Evolutionary conservation across 2,113 vertebrate genomes (phyloP).

Genomic region (Isurus oxyrinchus): DNA sequence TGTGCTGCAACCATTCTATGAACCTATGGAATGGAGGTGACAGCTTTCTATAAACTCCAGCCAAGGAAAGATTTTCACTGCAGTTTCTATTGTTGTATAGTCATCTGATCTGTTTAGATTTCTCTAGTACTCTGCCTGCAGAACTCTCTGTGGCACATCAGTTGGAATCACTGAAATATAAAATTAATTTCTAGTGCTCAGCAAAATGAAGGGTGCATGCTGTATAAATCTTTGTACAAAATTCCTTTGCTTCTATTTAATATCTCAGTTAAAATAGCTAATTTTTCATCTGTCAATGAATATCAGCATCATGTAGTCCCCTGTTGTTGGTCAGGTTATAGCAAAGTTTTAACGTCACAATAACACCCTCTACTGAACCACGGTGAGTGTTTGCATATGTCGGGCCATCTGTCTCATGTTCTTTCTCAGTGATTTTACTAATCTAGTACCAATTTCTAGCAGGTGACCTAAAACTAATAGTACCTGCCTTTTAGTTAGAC

Average conservation of each 20-base stretch:
- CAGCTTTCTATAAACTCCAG: background rate
- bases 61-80: background rate
- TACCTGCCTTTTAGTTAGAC: background rate
- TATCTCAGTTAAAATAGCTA: background rate
- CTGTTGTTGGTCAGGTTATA: background rate
- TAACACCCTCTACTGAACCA: background rate
- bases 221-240: background rate
- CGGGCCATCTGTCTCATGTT: background rate
- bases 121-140: background rate
- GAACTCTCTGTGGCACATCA: background rate
- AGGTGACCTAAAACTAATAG: background rate
- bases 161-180: background rate
- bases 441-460: background rate
- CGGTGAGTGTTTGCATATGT: background rate
- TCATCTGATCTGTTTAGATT: background rate
- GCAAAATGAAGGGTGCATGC: background rate
- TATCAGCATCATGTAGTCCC: background rate
- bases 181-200: background rate
- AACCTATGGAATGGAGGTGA: background rate
- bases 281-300: background rate
- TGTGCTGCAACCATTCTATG: too few species aligned
- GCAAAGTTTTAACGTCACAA: background rate
- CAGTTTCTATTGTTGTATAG: background rate
- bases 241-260: background rate
- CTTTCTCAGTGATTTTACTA: background rate